Evolutionary conservation across 2,113 vertebrate species (phyloP), one percentile per base, ranked within the genome.

Genomic region (Chrysochloris asiatica): DNA sequence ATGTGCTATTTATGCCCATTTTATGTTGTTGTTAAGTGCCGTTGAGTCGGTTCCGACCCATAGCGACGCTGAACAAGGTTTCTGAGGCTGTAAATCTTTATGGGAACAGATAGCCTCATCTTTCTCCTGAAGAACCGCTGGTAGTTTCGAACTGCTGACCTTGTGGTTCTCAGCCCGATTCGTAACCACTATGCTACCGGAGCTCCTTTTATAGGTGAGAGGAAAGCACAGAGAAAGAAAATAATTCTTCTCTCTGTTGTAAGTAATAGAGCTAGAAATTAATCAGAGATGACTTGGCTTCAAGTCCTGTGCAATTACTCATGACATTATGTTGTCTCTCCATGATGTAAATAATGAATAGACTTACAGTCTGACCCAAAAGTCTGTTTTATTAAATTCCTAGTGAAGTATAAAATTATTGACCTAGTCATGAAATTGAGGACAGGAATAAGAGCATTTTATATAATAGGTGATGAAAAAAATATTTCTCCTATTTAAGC

Each of bases 391-490:
- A 78, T 63, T 73, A 13, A 48, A 73, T 52, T 79, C 91, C 76
- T 77, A 92, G 30, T 92, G 78, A 84, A 33, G 13, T 81, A 13
- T 56, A 82, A 8, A 83, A 56, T 81, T 92, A 77, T 10, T 14
- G 28, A 56, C n/a, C 26, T 21, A 56, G 22, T 19, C 54, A 28
- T 56, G 67, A 71, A 26, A 48, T 81, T 89, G 86, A 89, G 22
- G 56, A 38, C 14, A 63, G 16, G 3, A 86, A 59, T 43, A 36
- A 59, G n/a, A 6, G 3, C 33, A 28, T 6, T 75, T 83, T 87
- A 65, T 41, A 61, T 65, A 36, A 73, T 4, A 30, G 33, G 73
- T 69, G 38, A 83, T 83, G 17, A 65, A 72, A 82, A 54, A 76
- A 21, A 56, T 14, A 33, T 69, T 78, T n/a, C 48, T 8, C 2